phyloP scores from a whole-genome alignment of 2,113 vertebrate genomes.

The Oncorhynchus clarkii region DNA sequence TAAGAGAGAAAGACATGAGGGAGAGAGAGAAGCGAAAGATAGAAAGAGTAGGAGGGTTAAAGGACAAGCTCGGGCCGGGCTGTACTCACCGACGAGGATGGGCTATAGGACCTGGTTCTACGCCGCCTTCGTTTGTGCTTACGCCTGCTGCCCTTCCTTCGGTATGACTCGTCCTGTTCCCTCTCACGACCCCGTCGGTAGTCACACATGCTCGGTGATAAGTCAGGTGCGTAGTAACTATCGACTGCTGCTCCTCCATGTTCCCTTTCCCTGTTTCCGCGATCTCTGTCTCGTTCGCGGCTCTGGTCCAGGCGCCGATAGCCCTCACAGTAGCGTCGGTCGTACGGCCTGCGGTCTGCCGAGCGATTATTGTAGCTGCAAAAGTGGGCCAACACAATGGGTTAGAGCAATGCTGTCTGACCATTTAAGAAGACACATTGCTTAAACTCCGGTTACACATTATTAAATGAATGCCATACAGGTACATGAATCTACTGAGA shows the following conservation, averaged over 20 bases:
- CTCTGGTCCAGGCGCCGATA: constrained; percentile 86
- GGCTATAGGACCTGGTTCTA: constrained; percentile 96
- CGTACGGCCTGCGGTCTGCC: constrained; percentile 80
- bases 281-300: constrained; percentile 74
- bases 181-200: constrained; percentile 83
- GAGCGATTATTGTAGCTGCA: constrained; percentile 87
- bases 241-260: constrained; percentile 70
- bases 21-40: constrained; percentile 13
- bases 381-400: background rate
- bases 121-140: constrained; percentile 94
- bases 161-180: constrained; percentile 72
- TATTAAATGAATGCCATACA: no score
- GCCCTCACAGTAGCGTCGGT: constrained; percentile 85
- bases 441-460: no score
- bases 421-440: background rate
- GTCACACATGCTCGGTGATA: constrained; percentile 81
- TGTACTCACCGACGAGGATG: constrained; percentile 96
- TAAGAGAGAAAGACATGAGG: constrained; percentile 50
- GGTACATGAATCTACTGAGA: no score
- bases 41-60: constrained; percentile 46
- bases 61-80: constrained; percentile 51
- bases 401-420: background rate
- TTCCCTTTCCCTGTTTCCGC: constrained; percentile 72
- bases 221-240: constrained; percentile 82
- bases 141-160: constrained; percentile 94